phyloP scores from a whole-genome alignment of 2,888 invertebrate genomes.

The Drosophila helvetica region DNA sequence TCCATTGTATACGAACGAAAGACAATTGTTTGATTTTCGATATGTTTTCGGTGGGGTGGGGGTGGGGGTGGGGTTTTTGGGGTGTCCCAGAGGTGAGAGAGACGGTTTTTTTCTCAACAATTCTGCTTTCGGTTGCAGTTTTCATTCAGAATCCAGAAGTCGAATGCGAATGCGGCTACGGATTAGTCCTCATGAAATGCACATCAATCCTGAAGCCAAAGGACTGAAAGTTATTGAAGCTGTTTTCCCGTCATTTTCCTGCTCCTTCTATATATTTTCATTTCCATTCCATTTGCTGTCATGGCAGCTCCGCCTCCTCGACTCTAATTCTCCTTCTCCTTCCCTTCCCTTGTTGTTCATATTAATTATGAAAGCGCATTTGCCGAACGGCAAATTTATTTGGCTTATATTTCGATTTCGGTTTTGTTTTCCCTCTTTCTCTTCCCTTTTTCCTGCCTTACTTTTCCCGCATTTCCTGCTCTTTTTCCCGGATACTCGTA shows the following conservation, averaged over 20 bases:
- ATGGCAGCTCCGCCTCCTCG: constrained; percentile 20
- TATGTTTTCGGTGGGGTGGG: constrained; percentile 57
- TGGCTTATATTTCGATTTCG: constrained; percentile 76
- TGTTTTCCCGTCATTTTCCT: constrained; percentile 17
- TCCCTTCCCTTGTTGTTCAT: constrained; percentile 51
- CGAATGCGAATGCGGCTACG: constrained; percentile 34
- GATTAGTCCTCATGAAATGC: constrained; percentile 73
- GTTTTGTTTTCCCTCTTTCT: constrained; percentile 19
- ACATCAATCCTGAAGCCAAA: constrained; percentile 56
- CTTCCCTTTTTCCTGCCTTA: background rate
- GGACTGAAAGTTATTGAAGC: constrained; percentile 37
- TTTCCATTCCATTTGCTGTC: constrained; percentile 47
- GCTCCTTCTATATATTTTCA: constrained; percentile 42
- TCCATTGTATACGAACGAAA: constrained; percentile 62
- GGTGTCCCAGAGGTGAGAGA: background rate
- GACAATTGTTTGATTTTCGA: constrained; percentile 79
- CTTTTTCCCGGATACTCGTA: constrained; percentile 12
- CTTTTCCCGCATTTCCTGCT: constrained; percentile 2
- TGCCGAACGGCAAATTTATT: constrained; percentile 70
- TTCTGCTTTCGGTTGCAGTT: constrained; percentile 65
- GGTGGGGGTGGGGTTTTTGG: background rate
- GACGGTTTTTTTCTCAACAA: constrained; percentile 36
- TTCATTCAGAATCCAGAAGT: constrained; percentile 45
- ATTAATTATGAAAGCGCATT: constrained; percentile 78
- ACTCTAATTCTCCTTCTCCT: background rate